These are phyloP conservation scores for Solea senegalensis DNA, from an alignment of 2,113 vertebrate species.

Conservation along the genomic window DNA sequence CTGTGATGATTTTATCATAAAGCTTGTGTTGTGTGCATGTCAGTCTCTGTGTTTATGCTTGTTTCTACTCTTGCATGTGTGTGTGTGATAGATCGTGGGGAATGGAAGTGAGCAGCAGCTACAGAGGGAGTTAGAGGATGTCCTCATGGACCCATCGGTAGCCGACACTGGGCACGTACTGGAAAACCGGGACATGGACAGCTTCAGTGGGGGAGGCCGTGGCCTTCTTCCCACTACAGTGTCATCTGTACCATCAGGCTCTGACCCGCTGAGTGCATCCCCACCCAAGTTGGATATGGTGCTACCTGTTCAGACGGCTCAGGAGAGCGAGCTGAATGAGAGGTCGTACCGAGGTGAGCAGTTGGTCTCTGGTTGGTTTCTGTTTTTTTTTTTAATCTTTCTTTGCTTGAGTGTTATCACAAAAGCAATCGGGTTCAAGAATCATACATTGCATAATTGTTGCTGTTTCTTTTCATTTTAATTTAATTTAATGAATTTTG, in stretches of 20 bases:
- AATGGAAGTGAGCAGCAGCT: slow-evolving; percentile 99
- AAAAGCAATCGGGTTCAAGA: not conserved
- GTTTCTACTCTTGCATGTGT: not conserved
- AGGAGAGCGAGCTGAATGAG: slow-evolving; percentile 91
- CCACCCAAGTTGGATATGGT: slow-evolving; percentile 90
- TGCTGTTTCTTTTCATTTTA: not conserved
- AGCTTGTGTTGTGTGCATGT: not conserved
- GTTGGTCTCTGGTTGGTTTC: not conserved
- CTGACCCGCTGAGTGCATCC: slow-evolving; percentile 81
- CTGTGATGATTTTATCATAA: not conserved
- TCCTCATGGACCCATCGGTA: slow-evolving; percentile 95
- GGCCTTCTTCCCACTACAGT: slow-evolving; percentile 64
- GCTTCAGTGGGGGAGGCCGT: slow-evolving; percentile 74
- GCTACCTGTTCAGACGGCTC: slow-evolving; percentile 89
- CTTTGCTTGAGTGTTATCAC: slow-evolving; percentile 1
- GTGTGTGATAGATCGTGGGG: slow-evolving; percentile 89
- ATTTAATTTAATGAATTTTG: not conserved
- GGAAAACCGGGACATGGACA: slow-evolving; percentile 60
- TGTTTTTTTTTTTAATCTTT: slow-evolving; percentile 3
- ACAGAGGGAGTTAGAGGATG: slow-evolving; percentile 93
- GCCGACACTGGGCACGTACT: slow-evolving; percentile 81
- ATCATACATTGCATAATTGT: not conserved
- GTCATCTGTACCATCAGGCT: slow-evolving; percentile 66
- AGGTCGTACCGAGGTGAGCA: slow-evolving; percentile 70
- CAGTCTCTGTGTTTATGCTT: slow-evolving; percentile 12